phyloP scores from a whole-genome alignment of 2,113 vertebrate genomes.

The Desmodus rotundus region DNA sequence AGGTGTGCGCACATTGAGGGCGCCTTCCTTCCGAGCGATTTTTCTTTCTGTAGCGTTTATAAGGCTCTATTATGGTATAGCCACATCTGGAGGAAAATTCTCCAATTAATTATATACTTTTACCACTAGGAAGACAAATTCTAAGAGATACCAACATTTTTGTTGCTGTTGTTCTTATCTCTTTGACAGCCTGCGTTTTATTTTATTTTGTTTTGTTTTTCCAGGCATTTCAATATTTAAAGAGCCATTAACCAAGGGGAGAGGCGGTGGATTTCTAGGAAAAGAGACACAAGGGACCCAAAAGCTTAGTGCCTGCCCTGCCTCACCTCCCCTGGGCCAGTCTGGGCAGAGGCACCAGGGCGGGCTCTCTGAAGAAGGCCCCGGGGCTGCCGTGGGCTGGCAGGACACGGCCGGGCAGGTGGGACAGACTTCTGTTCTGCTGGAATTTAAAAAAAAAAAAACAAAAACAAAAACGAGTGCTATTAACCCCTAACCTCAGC shows the following conservation, averaged over 20 bases:
- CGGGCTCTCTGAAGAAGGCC: neutral
- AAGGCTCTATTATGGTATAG: constrained; percentile 99
- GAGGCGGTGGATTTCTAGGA: constrained; percentile 40
- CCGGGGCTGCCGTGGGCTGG: neutral
- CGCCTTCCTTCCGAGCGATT: constrained; percentile 92
- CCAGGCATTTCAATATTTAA: constrained; percentile 78
- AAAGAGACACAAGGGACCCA: neutral
- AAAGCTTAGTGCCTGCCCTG: neutral
- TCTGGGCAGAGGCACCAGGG: neutral
- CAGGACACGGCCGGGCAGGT: neutral
- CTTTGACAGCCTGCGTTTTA: constrained; percentile 84
- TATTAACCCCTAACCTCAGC: constrained; percentile 54
- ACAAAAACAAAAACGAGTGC: neutral
- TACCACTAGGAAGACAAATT: constrained; percentile 85
- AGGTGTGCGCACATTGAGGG: constrained; percentile 98
- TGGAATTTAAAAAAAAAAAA: constrained; percentile 39
- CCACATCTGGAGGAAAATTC: constrained; percentile 98
- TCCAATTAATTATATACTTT: constrained; percentile 89
- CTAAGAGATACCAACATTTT: constrained; percentile 84
- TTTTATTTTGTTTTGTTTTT: constrained; percentile 73
- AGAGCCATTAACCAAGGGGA: constrained; percentile 69
- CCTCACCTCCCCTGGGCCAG: neutral
- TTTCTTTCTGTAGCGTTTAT: constrained; percentile 93
- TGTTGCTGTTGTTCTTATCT: constrained; percentile 87
- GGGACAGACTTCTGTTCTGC: constrained; percentile 26